phyloP scores from a whole-genome alignment of 2,113 vertebrate species.

The Clarias batrachus region DNA sequence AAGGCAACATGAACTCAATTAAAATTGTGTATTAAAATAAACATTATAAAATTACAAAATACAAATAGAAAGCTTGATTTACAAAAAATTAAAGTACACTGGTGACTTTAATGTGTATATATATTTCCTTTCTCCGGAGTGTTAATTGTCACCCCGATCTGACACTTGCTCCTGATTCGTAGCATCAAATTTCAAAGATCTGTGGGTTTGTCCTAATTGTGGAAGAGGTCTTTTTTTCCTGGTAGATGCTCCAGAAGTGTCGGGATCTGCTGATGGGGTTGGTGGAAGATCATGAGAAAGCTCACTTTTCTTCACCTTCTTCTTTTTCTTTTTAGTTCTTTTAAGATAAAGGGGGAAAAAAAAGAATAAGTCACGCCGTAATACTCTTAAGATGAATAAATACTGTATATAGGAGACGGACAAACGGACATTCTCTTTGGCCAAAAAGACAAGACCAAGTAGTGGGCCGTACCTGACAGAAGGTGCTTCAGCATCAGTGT shows the following conservation, averaged over 20 bases:
- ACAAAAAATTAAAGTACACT: slow-evolving; percentile 8
- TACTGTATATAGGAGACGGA: neutral
- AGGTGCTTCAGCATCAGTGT: slow-evolving; percentile 72
- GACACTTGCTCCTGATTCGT: slow-evolving; percentile 25
- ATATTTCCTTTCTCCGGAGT: slow-evolving; percentile 4
- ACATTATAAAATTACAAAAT: slow-evolving; percentile 41
- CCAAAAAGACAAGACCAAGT: neutral
- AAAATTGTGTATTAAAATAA: slow-evolving; percentile 13
- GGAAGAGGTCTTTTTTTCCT: slow-evolving; percentile 70
- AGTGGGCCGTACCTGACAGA: slow-evolving; percentile 71
- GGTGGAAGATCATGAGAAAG: slow-evolving; percentile 55
- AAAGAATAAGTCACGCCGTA: neutral
- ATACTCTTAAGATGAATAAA: neutral
- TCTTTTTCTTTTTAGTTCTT: slow-evolving; percentile 76
- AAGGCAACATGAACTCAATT: slow-evolving; percentile 11
- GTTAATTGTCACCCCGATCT: neutral
- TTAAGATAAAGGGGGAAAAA: slow-evolving; percentile 52
- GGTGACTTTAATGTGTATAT: neutral
- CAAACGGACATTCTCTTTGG: neutral
- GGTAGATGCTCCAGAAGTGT: slow-evolving; percentile 52
- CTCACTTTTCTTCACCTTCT: slow-evolving; percentile 68
- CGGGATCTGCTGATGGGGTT: slow-evolving; percentile 61
- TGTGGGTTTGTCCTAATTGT: slow-evolving; percentile 67
- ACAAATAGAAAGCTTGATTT: slow-evolving; percentile 25
- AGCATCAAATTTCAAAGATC: slow-evolving; percentile 70